Evolutionary conservation across 92 coral and sea anemone genomes (phyloP), one percentile per base, ranked within the genome.

Genomic region (Actinernus sp.): DNA sequence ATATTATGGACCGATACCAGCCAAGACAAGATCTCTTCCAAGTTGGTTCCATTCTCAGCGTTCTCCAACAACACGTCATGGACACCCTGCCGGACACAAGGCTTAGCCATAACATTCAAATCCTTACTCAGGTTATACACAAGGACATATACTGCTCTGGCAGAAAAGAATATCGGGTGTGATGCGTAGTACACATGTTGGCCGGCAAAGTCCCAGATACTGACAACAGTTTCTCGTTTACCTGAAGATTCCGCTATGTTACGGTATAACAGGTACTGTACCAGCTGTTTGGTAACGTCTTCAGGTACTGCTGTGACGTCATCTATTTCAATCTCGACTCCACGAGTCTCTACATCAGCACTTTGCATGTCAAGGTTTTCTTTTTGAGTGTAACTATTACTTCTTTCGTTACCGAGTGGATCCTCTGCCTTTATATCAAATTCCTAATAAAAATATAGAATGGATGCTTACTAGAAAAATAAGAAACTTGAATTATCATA

Each of bases 141-240:
- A 2, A 90, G 63, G 17, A 90, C 80, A 61, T 90, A 90, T 27
- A 90, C 72, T 1, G 96, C 96, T 26, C 92, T 61, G 3, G 88
- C 83, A 36, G 92, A 74, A 55, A 90, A 21, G 70, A 90, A 90
- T 60, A 90, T 92, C 18, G 96, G 89, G 45, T 90, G 96, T 4
- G 96, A 90, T 2, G 96, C 96, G 53, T 90, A 90, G 58, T 90
- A 90, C 41, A 90, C 52, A 44, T 90, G 96, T 50, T 90, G 96
- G 14, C 96, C 96, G 13, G 96, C 96, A 26, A 89, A 89, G 69
- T 89, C 96, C 96, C 96, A 89, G 16, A 85, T 52, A 7, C 84
- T 90, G 2, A 90, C 89, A 14, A 81, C 84, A 30, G 88, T 80
- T 41, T 90, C 89, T 11, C 79, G 31, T 37, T 66, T 56, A 6